Evolutionary conservation across 2,797 vertebrate genomes (phyloP).

Genomic region (Ptychadena robeensis): DNA sequence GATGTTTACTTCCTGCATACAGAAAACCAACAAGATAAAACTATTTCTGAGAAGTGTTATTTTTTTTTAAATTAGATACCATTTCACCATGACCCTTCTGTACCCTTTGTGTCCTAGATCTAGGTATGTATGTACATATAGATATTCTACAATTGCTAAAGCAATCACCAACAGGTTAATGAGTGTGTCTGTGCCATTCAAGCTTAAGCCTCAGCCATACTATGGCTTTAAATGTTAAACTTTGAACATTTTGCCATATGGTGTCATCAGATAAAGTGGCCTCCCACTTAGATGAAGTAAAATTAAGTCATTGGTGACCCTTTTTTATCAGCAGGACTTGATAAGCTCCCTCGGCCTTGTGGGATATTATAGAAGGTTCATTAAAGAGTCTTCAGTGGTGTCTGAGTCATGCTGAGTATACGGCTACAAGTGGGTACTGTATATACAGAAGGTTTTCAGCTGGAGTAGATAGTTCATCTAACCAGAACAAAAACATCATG

Average conservation of each 20-base stretch:
- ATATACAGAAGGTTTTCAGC: conserved; percentile 30
- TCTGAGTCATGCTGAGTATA: conserved; percentile 9
- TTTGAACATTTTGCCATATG: conserved; percentile 35
- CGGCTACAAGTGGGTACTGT: background rate
- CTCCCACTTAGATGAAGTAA: conserved; percentile 30
- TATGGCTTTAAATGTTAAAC: conserved; percentile 27
- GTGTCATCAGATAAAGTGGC: conserved; percentile 32
- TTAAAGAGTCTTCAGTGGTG: conserved; percentile 27
- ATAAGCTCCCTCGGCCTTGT: conserved; percentile 30
- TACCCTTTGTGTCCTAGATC: no score
- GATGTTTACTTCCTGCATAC: no score
- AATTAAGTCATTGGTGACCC: conserved; percentile 34
- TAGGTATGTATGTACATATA: background rate
- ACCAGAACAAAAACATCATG: conserved; percentile 8
- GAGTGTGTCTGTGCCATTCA: conserved; percentile 7
- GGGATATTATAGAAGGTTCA: conserved; percentile 34
- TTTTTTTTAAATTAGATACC: no score
- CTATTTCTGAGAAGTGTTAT: no score
- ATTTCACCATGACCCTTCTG: background rate
- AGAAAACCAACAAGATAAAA: no score
- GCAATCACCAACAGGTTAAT: conserved; percentile 9
- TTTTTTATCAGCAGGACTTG: conserved; percentile 33
- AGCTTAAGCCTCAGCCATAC: conserved; percentile 8
- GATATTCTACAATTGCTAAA: conserved; percentile 10
- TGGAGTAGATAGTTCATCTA: background rate